These are phyloP conservation scores for Ceratoteleas bidentatus DNA, from an alignment of 1,140 invertebrate species.

Conservation along the genomic window DNA sequence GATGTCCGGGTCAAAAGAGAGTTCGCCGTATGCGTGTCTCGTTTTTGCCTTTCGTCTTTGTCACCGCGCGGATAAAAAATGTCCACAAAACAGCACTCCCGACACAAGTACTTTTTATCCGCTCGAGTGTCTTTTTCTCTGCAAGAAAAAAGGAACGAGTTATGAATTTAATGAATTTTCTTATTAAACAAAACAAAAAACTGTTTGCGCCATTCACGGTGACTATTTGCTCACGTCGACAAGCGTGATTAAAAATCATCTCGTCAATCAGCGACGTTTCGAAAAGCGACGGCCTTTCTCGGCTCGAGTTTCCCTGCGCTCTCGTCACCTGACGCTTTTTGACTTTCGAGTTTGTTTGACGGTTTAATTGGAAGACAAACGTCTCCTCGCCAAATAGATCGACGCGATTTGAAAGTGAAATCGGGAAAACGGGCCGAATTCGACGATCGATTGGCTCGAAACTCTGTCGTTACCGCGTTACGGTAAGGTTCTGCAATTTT, in stretches of 20 bases:
- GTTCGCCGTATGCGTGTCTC: slow-evolving; percentile 13
- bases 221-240: slow-evolving; percentile 22
- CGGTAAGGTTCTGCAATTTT: too few species aligned
- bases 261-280: slow-evolving; percentile 36
- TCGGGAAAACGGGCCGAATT: too few species aligned
- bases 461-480: too few species aligned
- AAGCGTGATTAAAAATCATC: slow-evolving; percentile 43
- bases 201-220: slow-evolving; percentile 2
- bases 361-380: slow-evolving; percentile 47
- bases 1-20: slow-evolving; percentile 54
- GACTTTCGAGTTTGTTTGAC: slow-evolving; percentile 30
- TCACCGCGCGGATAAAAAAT: slow-evolving; percentile 49
- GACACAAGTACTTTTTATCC: slow-evolving; percentile 40
- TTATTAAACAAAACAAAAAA: slow-evolving; percentile 19
- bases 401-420: slow-evolving; percentile 23
- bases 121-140: too few species aligned
- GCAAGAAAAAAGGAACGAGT: slow-evolving; percentile 28
- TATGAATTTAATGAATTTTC: slow-evolving; percentile 45
- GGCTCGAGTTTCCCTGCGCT: slow-evolving; percentile 22
- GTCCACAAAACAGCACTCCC: slow-evolving; percentile 47
- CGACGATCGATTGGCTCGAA: too few species aligned
- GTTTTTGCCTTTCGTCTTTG: slow-evolving; percentile 53
- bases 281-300: too few species aligned
- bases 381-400: slow-evolving; percentile 19
- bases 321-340: slow-evolving; percentile 30